phyloP scores from a whole-genome alignment of 2,888 invertebrate genomes.

The Calliphora vomitoria region DNA sequence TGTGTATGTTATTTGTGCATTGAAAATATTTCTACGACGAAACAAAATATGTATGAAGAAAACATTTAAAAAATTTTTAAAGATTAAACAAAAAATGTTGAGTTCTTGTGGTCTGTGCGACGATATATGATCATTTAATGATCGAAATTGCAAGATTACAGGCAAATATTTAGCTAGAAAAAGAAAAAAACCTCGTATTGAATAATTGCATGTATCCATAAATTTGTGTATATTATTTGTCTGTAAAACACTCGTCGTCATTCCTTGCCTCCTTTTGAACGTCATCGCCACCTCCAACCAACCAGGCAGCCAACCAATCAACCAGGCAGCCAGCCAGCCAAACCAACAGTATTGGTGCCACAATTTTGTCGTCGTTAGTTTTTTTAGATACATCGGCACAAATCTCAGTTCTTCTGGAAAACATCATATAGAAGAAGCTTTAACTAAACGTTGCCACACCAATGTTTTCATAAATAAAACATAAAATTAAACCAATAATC shows the following conservation, averaged over 20 bases:
- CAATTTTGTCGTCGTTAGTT: slow-evolving; percentile 66
- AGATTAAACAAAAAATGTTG: slow-evolving; percentile 3
- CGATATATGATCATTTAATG: slow-evolving; percentile 31
- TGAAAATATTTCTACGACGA: slow-evolving; percentile 17
- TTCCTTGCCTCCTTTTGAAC: slow-evolving; percentile 71
- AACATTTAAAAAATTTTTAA: slow-evolving; percentile 31
- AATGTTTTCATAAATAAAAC: slow-evolving; percentile 18
- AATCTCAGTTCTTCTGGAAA: slow-evolving; percentile 57
- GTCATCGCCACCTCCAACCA: slow-evolving; percentile 71
- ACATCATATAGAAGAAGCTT: slow-evolving; percentile 29
- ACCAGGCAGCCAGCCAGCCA: slow-evolving; percentile 44
- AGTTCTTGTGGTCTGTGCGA: slow-evolving; percentile 34
- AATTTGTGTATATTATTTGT: slow-evolving; percentile 74
- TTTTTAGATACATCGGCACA: slow-evolving; percentile 62
- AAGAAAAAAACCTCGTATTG: slow-evolving; percentile 61
- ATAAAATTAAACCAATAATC: background rate
- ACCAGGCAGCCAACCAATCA: slow-evolving; percentile 35
- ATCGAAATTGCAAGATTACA: slow-evolving; percentile 27
- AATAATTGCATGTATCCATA: slow-evolving; percentile 74
- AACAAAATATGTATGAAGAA: slow-evolving; percentile 27
- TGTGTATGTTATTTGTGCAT: slow-evolving; percentile 30
- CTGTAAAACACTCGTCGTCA: slow-evolving; percentile 69
- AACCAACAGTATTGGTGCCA: slow-evolving; percentile 60
- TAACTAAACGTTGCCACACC: slow-evolving; percentile 35
- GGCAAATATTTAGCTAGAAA: slow-evolving; percentile 33